phyloP scores from a whole-genome alignment of 2,888 invertebrate genomes.

The Monoplex corrugatus region DNA sequence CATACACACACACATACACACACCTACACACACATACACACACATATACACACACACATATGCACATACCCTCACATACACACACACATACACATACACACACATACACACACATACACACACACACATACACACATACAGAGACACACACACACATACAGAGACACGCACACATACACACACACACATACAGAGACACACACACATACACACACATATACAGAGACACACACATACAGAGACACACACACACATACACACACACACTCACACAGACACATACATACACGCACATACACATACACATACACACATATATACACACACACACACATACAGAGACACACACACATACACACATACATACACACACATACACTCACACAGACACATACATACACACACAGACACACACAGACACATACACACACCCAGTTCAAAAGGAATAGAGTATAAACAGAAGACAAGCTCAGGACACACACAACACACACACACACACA shows the following conservation, averaged over 20 bases:
- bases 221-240: background rate
- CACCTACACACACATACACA: background rate
- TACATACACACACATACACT: background rate
- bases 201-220: slow-evolving; percentile 1
- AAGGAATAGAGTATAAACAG: too few relatives aligned
- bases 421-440: background rate
- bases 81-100: background rate
- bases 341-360: background rate
- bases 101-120: background rate
- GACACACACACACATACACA: too few relatives aligned
- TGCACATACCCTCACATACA: too few relatives aligned
- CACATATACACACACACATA: too few relatives aligned
- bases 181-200: background rate
- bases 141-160: background rate
- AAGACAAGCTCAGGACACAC: too few relatives aligned
- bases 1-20: background rate
- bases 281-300: background rate
- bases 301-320: slow-evolving; percentile 6
- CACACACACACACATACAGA: slow-evolving; percentile 23
- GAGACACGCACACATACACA: too few relatives aligned
- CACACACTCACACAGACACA: too few relatives aligned
- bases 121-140: background rate
- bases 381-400: background rate
- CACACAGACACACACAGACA: background rate
- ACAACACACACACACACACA: too few relatives aligned